Evolutionary conservation across 1,140 invertebrate species (phyloP), one percentile per base, ranked within the genome.

Genomic region (Pararge aegeria): DNA sequence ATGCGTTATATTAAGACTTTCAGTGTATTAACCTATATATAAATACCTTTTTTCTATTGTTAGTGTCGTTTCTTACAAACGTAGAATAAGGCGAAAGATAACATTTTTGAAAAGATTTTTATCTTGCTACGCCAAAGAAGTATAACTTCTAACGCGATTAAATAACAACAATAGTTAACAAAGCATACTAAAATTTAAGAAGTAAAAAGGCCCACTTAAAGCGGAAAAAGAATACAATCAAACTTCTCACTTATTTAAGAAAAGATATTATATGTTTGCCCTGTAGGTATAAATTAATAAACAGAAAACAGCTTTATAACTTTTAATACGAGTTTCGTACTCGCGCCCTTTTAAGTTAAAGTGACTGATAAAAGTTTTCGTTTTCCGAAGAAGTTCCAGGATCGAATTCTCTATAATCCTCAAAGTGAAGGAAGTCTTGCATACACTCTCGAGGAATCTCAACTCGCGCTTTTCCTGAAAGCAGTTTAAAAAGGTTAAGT

Each of bases 361-460:
- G 48, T 15, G 24, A 5, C 48, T 49, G 21, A 49, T 49, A 49
- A 49, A 29, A 49, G 7, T 49, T 49, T 49, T 15, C 16, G 21
- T 49, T 15, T 49, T 27, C 44, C 1, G 24, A 3, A 34, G 3
- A 12, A 34, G 2, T 34, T 34, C n/a, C 10, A 12, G 30, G 12
- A 34, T 1, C 30, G n/a, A 34, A 34, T 34, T 34, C 30, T 34
- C n/a, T 34, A 10, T 34, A 34, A 34, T 34, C 12, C 10, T n/a
- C 30, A 2, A 24, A 24, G 24, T 24, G 2, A 34, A 34, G 10
- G 30, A 12, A 34, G 12, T 34, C 30, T 34, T 34, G 30, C 0
- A 10, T n/a, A 34, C 3, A 30, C 5, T 30, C 10, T 1, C 3
- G 0, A 12, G n/a, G 30, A 12, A 34, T 34, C 30, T 34, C 3